Conservation (phyloP, 2,797 vertebrate species). For the Protosalanx chinensis region DNA sequence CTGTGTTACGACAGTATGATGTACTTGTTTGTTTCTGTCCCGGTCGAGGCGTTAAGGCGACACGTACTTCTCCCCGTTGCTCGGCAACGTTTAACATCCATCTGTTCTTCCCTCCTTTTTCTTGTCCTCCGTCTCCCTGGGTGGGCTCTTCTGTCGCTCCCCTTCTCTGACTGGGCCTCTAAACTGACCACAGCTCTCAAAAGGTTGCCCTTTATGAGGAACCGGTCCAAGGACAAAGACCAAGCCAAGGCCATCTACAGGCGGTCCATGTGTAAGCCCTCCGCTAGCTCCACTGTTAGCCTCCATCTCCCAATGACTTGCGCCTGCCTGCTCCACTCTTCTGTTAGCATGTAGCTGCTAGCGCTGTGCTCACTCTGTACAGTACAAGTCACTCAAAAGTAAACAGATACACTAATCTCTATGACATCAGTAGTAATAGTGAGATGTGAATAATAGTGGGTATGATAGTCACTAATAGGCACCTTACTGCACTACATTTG, state of each 20-base stretch:
- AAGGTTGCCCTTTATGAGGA: conserved; percentile 99
- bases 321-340: conserved; percentile 66
- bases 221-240: conserved; percentile 99
- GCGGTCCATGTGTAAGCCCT: conserved; percentile 99
- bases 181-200: conserved; percentile 93
- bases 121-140: conserved; percentile 18
- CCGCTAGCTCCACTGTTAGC: conserved; percentile 73
- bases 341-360: conserved; percentile 12
- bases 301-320: conserved; percentile 74
- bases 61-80: conserved; percentile 68
- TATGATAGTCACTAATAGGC: background rate
- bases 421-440: background rate
- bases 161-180: conserved; percentile 70
- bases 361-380: background rate
- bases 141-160: conserved; percentile 47
- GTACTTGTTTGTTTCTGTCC: conserved; percentile 21
- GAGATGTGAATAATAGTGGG: conserved; percentile 1
- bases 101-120: conserved; percentile 84
- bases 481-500: conserved; percentile 10
- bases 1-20: conserved; percentile 4
- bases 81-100: conserved; percentile 87
- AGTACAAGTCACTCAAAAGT: background rate
- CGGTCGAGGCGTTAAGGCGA: conserved; percentile 71
- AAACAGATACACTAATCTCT: conserved; percentile 7
- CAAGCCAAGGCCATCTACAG: conserved; percentile 98